Base-by-base conservation (phyloP, 2,888 invertebrate species). In the Eristalis intricaria region DNA sequence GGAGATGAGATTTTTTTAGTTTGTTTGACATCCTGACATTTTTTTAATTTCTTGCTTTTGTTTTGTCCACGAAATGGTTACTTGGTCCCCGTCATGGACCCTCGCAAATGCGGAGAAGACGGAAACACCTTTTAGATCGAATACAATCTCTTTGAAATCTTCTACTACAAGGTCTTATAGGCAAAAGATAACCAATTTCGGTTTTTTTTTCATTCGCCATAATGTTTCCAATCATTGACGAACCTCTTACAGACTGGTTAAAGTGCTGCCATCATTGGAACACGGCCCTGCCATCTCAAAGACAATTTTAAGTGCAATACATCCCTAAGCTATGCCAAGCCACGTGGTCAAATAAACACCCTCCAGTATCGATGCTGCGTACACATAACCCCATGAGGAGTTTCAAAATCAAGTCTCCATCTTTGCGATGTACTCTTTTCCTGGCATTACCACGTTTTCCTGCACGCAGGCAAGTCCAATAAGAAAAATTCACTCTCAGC, bases 191-290 rank as follows among this genome's bases (percentile, higher is more conserved):
- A n/a, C n/a, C n/a, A n/a, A n/a, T n/a, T 63, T 63, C 26, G 15
- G 11, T 32, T 2, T 29, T 4, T n/a, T 63, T 63, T 32, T 11
- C 0, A 65, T 22, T 22, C 15, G 15, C 65, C 10, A 64, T 29
- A 50, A 64, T 64, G n/a, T 15, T 50, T 50, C n/a, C 35, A 58
- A 23, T 23, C 0, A n/a, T 13, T 11, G 32, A 38, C 15, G 64
- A n/a, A n/a, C 60, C 65, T 38, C 19, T 63, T 32, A 1, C n/a
- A n/a, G 4, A n/a, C 26, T 70, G 61, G 73, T 69, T 75, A 65
- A 75, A 81, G 69, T 81, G 75, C 22, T 22, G 50, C 56, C 40
- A 43, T 56, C 80, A 81, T 29, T 64, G n/a, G 22, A 15, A 22
- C 0, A 23, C 22, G 13, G n/a, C 43, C 35, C 56, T 69, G 69